Conservation (phyloP, 2,113 vertebrate species). For the Anas platyrhynchos region DNA sequence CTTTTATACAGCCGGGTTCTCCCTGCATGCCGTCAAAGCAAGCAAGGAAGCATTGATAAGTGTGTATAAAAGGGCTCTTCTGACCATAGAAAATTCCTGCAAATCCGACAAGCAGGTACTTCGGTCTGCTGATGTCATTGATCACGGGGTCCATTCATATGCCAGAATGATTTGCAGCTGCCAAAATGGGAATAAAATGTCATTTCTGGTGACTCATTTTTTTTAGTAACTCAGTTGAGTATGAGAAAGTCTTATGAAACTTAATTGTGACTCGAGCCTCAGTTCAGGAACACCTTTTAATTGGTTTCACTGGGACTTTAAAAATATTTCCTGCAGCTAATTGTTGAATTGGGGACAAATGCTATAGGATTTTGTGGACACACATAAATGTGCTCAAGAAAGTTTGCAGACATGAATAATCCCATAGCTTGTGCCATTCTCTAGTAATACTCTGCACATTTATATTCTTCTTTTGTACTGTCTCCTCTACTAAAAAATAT, state of each 20-base stretch:
- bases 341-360: constrained; percentile 18
- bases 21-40: neutral
- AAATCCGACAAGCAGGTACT: neutral
- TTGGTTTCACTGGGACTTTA: constrained; percentile 62
- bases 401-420: neutral
- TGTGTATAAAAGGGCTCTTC: neutral
- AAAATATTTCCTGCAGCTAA: constrained; percentile 34
- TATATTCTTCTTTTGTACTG: neutral
- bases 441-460: neutral
- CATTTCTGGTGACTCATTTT: neutral
- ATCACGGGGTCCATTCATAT: neutral
- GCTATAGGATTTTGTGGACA: neutral
- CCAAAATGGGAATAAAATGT: constrained; percentile 1
- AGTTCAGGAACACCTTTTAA: constrained; percentile 45
- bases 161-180: neutral
- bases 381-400: neutral
- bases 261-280: constrained; percentile 3
- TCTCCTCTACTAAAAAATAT: neutral
- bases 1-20: neutral
- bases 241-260: neutral
- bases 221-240: neutral
- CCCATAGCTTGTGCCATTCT: neutral
- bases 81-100: neutral
- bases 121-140: neutral
- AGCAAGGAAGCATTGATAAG: neutral